Conservation (phyloP, 2,113 vertebrate species). For the Turnix velox region DNA sequence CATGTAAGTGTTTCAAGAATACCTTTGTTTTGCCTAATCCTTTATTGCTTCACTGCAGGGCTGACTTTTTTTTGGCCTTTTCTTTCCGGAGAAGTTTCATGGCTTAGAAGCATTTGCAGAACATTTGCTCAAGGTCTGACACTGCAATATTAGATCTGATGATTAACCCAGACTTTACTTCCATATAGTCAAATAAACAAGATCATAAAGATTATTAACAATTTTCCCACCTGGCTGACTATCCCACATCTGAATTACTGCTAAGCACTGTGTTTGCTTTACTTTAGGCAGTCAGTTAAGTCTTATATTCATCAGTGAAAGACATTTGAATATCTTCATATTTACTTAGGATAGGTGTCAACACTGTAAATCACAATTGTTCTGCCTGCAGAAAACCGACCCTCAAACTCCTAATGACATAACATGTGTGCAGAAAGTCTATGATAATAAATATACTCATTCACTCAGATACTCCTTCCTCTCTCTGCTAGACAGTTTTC, state of each 20-base stretch:
- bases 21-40: background rate
- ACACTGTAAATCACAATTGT: background rate
- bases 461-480: background rate
- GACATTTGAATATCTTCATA: background rate
- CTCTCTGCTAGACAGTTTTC: background rate
- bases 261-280: background rate
- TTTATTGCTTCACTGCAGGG: background rate
- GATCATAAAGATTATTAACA: background rate
- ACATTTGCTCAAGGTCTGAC: background rate
- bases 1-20: background rate
- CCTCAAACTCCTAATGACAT: background rate
- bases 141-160: background rate
- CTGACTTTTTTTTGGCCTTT: background rate
- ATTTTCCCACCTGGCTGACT: background rate
- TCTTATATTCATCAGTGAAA: background rate
- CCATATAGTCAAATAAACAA: background rate
- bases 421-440: accelerated
- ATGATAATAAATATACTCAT: background rate
- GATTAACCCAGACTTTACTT: background rate
- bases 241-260: background rate
- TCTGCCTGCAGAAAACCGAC: background rate
- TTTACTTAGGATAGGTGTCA: background rate
- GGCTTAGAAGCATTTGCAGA: background rate
- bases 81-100: background rate
- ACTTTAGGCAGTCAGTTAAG: background rate